Conservation (phyloP, 2,113 vertebrate species). For the Apeltes quadracus region DNA sequence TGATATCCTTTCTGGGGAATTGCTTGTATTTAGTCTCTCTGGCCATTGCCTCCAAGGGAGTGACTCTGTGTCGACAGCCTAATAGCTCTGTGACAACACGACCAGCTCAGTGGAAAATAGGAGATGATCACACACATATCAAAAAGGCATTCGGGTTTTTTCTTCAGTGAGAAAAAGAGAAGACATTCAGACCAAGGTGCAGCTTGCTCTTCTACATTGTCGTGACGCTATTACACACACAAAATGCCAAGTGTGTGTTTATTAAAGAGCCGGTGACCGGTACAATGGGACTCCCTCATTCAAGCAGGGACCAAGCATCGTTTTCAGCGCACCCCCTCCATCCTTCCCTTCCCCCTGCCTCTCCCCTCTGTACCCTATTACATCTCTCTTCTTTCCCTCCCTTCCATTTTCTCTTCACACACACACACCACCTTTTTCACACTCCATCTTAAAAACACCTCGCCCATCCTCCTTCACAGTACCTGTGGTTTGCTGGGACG, state of each 20-base stretch:
- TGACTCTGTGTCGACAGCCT: slow-evolving; percentile 53
- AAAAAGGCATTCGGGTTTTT: neutral
- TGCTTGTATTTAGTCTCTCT: slow-evolving; percentile 58
- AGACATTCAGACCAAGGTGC: slow-evolving; percentile 28
- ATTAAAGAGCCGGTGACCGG: slow-evolving; percentile 62
- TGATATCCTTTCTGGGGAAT: slow-evolving; percentile 64
- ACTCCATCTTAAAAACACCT: slow-evolving; percentile 53
- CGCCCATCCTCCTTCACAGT: slow-evolving; percentile 47
- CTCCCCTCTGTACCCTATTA: slow-evolving; percentile 70
- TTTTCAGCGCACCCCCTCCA: slow-evolving; percentile 64
- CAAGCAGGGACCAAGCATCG: slow-evolving; percentile 68
- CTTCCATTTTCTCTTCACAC: slow-evolving; percentile 61
- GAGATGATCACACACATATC: slow-evolving; percentile 50
- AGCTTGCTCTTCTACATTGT: slow-evolving; percentile 9
- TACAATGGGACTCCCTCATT: slow-evolving; percentile 68
- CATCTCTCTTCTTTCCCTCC: slow-evolving; percentile 64
- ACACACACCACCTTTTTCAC: slow-evolving; percentile 47
- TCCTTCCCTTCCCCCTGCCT: slow-evolving; percentile 76
- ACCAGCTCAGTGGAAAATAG: slow-evolving; percentile 55
- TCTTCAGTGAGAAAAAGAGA: slow-evolving; percentile 28
- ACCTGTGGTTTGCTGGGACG: slow-evolving; percentile 78
- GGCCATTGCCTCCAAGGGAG: slow-evolving; percentile 58
- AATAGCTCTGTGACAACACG: slow-evolving; percentile 54
- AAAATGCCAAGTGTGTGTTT: slow-evolving; percentile 40
- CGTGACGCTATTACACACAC: neutral